Base-by-base conservation (phyloP, 2,797 vertebrate species). In the Silurus lanzhouensis region DNA sequence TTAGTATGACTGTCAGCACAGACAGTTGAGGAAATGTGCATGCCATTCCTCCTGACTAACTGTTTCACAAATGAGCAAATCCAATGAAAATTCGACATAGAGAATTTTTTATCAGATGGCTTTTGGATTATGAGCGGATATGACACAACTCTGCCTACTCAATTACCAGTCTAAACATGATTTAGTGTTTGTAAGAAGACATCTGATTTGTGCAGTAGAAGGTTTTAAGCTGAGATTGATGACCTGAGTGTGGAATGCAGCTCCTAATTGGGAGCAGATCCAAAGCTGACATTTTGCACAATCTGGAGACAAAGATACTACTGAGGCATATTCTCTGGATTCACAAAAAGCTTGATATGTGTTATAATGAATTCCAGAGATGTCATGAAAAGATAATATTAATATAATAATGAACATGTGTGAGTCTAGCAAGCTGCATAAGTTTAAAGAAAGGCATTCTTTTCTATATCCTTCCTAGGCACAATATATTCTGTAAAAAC, bases 31-130 rank as follows among this genome's bases (percentile, higher is more conserved):
- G 89, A 90, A 88, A 81, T 83, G 82, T 80, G 77, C 92, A 93
- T 88, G 85, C 82, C 84, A 92, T 92, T 90, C 87, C 82, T 90
- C 79, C 86, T 89, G 91, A 91, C 85, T 86, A 90, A 91, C 88
- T 87, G 88, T 91, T 88, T 91, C 84, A 87, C 48, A 5, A 89
- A 92, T 89, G 88, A 91, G 83, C 90, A 91, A 87, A 90, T 89
- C 79, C 90, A 92, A 93, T 91, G 89, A 90, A 83, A 88, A 67
- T 88, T 87, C 92, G 92, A 91, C 89, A 87, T 89, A 91, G 86
- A 86, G 86, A 88, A 88, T 88, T 86, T 87, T 90, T 38, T 83
- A 81, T 91, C 89, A 86, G 31, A 68, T 83, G 91, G 90, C 84
- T 63, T 84, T 87, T 83, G 86, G 84, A 86, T 92, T 90, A 70